Conservation (phyloP, 53 echinoderm and acorn worm genomes). For the Luidia sarsii region DNA sequence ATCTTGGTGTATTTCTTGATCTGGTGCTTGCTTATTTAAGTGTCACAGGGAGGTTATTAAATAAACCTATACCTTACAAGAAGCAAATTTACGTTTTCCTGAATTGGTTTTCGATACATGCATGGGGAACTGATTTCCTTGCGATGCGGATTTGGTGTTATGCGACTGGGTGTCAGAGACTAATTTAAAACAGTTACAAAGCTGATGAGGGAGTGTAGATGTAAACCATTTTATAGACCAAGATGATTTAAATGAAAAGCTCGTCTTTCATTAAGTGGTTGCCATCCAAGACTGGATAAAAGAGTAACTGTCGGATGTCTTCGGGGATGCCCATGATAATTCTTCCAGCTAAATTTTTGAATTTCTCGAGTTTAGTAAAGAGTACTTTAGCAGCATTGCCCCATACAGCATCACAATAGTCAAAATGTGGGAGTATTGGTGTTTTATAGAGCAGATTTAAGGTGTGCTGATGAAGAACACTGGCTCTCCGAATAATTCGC, state of each 20-base stretch:
- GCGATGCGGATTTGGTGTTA: background rate
- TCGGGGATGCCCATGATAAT: background rate
- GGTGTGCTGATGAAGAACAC: background rate
- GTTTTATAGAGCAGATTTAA: conserved; percentile 1
- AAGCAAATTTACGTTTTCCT: background rate
- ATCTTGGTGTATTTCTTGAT: no score
- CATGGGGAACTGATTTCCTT: background rate
- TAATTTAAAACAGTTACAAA: background rate
- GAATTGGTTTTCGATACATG: background rate
- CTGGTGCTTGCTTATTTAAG: no score
- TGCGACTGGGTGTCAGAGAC: background rate
- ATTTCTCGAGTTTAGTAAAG: background rate
- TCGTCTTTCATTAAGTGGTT: background rate
- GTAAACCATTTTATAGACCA: no score
- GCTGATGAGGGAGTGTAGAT: no score
- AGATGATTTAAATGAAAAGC: background rate
- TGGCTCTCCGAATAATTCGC: background rate
- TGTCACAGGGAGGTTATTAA: background rate
- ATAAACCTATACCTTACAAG: background rate
- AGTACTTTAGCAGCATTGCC: background rate
- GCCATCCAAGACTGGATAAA: background rate
- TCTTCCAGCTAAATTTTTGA: conserved; percentile 2
- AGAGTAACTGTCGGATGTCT: no score
- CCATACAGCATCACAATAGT: background rate
- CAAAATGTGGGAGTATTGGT: background rate